A percentile compares a stretch with the other conserved stretches of the same genome.
Evolutionary conservation across 2,113 vertebrate genomes (phyloP).

Genomic region (Butorides virescens): DNA sequence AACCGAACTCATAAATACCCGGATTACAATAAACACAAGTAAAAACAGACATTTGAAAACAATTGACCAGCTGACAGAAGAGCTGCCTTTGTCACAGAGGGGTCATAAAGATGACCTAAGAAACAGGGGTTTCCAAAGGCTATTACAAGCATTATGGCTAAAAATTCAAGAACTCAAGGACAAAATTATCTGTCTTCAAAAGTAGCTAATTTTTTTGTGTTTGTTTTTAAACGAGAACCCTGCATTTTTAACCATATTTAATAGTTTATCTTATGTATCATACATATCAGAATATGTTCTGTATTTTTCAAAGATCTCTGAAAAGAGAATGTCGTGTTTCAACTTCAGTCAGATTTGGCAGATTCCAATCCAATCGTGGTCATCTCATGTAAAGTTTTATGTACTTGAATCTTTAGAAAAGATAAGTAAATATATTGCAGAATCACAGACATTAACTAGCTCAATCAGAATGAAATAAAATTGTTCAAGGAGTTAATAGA

Average conservation of each 20-base stretch:
- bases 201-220: neutral
- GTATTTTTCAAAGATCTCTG: conserved; percentile 25
- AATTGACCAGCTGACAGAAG: conserved; percentile 65
- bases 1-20: conserved; percentile 62
- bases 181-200: conserved; percentile 51
- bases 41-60: conserved; percentile 61
- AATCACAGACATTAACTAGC: neutral
- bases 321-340: conserved; percentile 3
- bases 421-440: conserved; percentile 20
- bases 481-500: neutral
- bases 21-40: conserved; percentile 60
- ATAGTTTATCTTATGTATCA: neutral
- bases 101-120: neutral
- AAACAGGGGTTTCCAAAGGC: neutral
- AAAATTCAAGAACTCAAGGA: conserved; percentile 18
- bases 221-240: neutral
- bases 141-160: neutral
- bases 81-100: conserved; percentile 60
- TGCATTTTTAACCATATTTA: neutral
- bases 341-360: conserved; percentile 26
- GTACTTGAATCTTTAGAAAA: conserved; percentile 45
- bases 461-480: neutral
- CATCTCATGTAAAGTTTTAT: conserved; percentile 56
- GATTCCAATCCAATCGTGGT: conserved; percentile 18
- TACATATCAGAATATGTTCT: neutral